These are phyloP conservation scores for Drosophila grimshawi DNA, from an alignment of 1,140 invertebrate genomes.

Conservation along the genomic window DNA sequence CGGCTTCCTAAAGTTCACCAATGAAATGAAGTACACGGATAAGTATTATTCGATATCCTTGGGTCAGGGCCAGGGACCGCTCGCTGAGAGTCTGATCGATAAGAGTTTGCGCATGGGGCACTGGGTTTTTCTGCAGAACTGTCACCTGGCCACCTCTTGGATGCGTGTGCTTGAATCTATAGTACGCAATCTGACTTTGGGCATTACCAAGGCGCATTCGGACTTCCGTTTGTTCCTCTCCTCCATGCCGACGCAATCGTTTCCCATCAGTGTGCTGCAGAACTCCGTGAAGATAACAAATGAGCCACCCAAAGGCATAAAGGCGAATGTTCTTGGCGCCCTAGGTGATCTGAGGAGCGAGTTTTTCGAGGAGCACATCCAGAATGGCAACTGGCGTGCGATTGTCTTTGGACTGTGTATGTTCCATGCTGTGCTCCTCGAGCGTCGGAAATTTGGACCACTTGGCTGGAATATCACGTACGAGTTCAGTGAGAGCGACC, in stretches of 20 bases:
- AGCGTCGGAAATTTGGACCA: constrained; percentile 95
- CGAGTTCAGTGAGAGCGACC: constrained; percentile 95
- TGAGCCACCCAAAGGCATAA: constrained; percentile 95
- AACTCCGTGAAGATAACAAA: constrained; percentile 97
- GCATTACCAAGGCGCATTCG: constrained; percentile 87
- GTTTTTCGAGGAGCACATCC: constrained; percentile 91
- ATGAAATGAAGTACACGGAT: constrained; percentile 90
- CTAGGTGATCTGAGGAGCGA: constrained; percentile 91
- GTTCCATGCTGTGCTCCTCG: constrained; percentile 94
- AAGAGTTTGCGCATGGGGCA: constrained; percentile 88
- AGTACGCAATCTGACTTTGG: constrained; percentile 89
- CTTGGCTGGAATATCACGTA: constrained; percentile 96
- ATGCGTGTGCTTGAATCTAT: constrained; percentile 91
- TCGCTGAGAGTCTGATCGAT: constrained; percentile 93
- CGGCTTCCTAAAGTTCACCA: constrained; percentile 91
- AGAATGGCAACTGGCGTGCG: constrained; percentile 90
- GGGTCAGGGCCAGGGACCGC: constrained; percentile 94
- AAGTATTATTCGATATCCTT: constrained; percentile 93
- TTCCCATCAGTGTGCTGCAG: constrained; percentile 95
- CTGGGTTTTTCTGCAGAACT: constrained; percentile 96
- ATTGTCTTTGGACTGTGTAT: constrained; percentile 92
- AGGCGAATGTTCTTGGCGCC: constrained; percentile 92
- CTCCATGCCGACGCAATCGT: constrained; percentile 93
- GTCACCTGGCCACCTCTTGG: constrained; percentile 96
- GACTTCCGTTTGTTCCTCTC: constrained; percentile 94